Conservation (phyloP, 2,797 vertebrate genomes). For the Lemur catta region DNA sequence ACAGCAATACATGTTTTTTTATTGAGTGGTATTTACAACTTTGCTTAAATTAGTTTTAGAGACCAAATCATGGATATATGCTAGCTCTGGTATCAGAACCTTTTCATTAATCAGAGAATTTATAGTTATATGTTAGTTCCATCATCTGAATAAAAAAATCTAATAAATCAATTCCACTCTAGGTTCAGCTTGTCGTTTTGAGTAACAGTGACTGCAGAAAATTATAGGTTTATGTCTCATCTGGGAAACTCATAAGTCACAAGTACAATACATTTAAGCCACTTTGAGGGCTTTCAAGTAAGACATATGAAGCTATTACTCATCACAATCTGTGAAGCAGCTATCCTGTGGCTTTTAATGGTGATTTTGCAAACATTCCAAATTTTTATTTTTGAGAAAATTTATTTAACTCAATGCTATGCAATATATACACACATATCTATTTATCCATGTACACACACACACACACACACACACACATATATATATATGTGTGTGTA, state of each 20-base stretch:
- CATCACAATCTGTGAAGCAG: neutral
- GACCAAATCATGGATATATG: neutral
- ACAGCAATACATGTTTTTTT: neutral
- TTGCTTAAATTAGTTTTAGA: slow-evolving; percentile 24
- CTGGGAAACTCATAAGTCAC: slow-evolving; percentile 57
- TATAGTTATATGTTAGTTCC: slow-evolving; percentile 22
- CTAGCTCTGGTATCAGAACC: neutral
- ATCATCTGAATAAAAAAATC: slow-evolving; percentile 5
- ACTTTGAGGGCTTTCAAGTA: slow-evolving; percentile 21
- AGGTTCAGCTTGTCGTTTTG: slow-evolving; percentile 37
- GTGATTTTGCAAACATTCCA: slow-evolving; percentile 55
- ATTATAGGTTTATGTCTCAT: slow-evolving; percentile 47
- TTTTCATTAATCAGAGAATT: slow-evolving; percentile 49
- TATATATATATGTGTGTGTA: too few relatives aligned
- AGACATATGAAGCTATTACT: slow-evolving; percentile 57
- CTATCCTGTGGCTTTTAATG: neutral
- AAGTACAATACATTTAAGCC: slow-evolving; percentile 49
- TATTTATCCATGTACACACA: neutral
- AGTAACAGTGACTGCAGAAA: slow-evolving; percentile 49
- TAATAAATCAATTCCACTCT: slow-evolving; percentile 47
- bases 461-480: too few relatives aligned
- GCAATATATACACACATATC: neutral
- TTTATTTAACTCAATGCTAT: neutral
- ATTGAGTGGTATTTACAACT: neutral
- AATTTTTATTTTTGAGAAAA: slow-evolving; percentile 33